These are phyloP conservation scores for Cryptomyrus ogoouensis DNA, from an alignment of 2,113 vertebrate genomes.

Conservation along the genomic window DNA sequence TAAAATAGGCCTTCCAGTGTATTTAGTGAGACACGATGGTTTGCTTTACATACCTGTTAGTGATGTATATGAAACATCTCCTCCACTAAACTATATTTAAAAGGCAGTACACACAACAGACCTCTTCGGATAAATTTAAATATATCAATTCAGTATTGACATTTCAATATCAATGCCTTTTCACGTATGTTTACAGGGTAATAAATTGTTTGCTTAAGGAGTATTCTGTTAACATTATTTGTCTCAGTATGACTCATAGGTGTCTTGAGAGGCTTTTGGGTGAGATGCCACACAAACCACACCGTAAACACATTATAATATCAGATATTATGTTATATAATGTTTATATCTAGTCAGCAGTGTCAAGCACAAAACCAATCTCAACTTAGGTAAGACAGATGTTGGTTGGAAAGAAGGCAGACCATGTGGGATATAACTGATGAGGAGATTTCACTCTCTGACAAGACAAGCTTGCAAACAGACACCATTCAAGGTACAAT, in stretches of 20 bases:
- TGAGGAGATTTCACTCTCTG: not conserved
- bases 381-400: not conserved
- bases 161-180: not conserved
- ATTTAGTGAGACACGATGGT: not conserved
- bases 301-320: not conserved
- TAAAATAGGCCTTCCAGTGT: too few species aligned
- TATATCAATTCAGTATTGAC: not conserved
- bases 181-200: not conserved
- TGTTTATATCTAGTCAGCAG: not conserved
- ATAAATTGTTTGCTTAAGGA: not conserved
- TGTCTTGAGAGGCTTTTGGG: not conserved
- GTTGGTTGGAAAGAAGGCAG: not conserved
- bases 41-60: not conserved
- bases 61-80: not conserved
- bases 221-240: not conserved
- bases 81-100: not conserved
- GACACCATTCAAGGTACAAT: constrained; percentile 9
- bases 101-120: not conserved
- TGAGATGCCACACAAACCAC: not conserved
- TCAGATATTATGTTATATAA: not conserved
- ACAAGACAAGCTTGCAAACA: not conserved
- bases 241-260: not conserved
- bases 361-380: not conserved
- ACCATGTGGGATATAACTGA: not conserved
- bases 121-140: not conserved